Evolutionary conservation across 1,140 invertebrate genomes (phyloP).

Genomic region (Drosophila lini): DNA sequence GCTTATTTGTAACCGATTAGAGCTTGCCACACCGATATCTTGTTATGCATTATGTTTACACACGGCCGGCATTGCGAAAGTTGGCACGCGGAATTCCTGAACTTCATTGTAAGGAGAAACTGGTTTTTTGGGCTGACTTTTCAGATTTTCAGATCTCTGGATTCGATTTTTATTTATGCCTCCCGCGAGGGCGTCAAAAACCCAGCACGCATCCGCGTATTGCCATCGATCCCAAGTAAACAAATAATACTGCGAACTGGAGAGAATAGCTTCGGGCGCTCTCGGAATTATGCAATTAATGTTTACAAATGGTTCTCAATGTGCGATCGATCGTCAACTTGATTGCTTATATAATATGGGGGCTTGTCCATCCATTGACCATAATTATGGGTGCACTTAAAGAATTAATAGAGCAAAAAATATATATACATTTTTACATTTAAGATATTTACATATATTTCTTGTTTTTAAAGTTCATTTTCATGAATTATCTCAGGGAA

Average conservation of each 20-base stretch:
- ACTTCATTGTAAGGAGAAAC: constrained; percentile 62
- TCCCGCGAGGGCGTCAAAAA: constrained; percentile 15
- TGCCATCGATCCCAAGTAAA: constrained; percentile 31
- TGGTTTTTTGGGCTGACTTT: constrained; percentile 42
- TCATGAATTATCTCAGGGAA: not conserved
- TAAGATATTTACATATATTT: too few species aligned
- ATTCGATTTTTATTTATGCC: constrained; percentile 25
- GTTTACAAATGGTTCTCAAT: constrained; percentile 51
- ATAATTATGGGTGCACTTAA: not conserved
- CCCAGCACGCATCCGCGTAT: constrained; percentile 34
- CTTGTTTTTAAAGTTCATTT: not conserved
- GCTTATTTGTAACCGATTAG: constrained; percentile 50
- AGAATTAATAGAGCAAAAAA: not conserved
- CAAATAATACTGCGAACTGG: constrained; percentile 26
- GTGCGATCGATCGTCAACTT: constrained; percentile 4
- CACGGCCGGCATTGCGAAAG: constrained; percentile 61
- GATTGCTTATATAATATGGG: constrained; percentile 35
- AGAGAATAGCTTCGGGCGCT: constrained; percentile 13
- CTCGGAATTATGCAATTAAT: constrained; percentile 41
- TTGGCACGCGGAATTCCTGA: constrained; percentile 56
- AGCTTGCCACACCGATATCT: constrained; percentile 46
- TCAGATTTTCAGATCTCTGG: constrained; percentile 1
- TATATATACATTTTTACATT: not conserved
- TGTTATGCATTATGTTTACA: constrained; percentile 41
- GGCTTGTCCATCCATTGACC: constrained; percentile 17